These are phyloP conservation scores for Acleris holmiana DNA, from an alignment of 2,888 invertebrate species.

Conservation along the genomic window DNA sequence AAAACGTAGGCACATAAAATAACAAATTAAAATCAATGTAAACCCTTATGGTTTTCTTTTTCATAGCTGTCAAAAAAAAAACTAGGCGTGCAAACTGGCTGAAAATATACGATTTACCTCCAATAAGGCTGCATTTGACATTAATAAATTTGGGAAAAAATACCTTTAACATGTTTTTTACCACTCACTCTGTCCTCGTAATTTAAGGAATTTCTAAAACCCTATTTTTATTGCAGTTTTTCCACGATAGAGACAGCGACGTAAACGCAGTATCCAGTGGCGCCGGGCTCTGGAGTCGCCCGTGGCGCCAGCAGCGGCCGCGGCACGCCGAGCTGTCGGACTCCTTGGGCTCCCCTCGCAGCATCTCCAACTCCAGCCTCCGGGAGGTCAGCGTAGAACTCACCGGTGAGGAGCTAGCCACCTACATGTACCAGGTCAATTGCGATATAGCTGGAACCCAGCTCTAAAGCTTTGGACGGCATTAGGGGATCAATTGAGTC, in stretches of 20 bases:
- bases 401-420: constrained; percentile 87
- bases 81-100: too few relatives aligned
- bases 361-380: constrained; percentile 91
- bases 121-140: too few relatives aligned
- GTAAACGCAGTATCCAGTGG: constrained; percentile 69
- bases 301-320: constrained; percentile 62
- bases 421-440: constrained; percentile 88
- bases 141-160: too few relatives aligned
- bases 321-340: constrained; percentile 63
- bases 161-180: too few relatives aligned
- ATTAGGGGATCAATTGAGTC: constrained; percentile 13
- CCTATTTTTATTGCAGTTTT: constrained; percentile 60
- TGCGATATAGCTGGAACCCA: constrained; percentile 70
- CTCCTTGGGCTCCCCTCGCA: constrained; percentile 78
- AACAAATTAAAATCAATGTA: too few relatives aligned
- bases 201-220: too few relatives aligned
- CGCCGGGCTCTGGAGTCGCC: constrained; percentile 66
- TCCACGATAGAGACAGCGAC: constrained; percentile 65
- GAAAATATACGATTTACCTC: too few relatives aligned
- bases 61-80: too few relatives aligned
- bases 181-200: too few relatives aligned
- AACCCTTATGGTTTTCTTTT: too few relatives aligned
- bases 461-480: constrained; percentile 50
- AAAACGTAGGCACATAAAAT: too few relatives aligned
- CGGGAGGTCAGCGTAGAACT: constrained; percentile 89